Conservation (phyloP, 2,888 invertebrate genomes). For the Bedellia somnulentella region DNA sequence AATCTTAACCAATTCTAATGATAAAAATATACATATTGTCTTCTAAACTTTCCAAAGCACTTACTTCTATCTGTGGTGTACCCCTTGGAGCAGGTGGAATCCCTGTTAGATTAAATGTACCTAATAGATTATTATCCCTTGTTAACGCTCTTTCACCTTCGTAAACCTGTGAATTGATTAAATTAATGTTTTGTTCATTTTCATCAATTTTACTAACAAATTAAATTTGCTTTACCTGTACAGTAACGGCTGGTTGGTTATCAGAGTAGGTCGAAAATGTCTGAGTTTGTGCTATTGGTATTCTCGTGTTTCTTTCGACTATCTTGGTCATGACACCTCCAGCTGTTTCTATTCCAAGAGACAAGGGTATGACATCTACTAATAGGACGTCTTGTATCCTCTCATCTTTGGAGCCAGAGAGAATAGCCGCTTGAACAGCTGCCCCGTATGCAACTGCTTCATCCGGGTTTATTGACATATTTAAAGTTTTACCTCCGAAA, state of each 20-base stretch:
- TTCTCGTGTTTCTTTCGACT: conserved; percentile 80
- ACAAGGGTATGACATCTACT: conserved; percentile 78
- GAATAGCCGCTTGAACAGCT: conserved; percentile 91
- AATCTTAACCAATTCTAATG: too few relatives aligned
- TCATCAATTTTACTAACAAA: too few relatives aligned
- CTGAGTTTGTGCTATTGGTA: conserved; percentile 78
- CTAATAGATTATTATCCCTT: conserved; percentile 84
- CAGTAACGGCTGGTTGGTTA: conserved; percentile 88
- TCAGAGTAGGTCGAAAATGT: conserved; percentile 90
- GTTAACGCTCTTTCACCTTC: conserved; percentile 91
- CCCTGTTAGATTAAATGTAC: conserved; percentile 79
- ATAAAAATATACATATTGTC: too few relatives aligned
- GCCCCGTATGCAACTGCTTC: conserved; percentile 94
- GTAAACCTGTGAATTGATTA: conserved; percentile 62
- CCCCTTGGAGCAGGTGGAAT: conserved; percentile 86
- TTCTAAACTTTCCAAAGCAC: too few relatives aligned
- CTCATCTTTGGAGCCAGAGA: conserved; percentile 68
- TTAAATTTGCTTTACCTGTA: conserved; percentile 57
- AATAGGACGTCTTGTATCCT: conserved; percentile 81
- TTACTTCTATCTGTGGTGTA: conserved; percentile 69
- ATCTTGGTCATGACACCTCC: conserved; percentile 84
- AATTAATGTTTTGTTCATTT: too few relatives aligned
- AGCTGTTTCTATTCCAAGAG: conserved; percentile 81
- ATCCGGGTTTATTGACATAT: conserved; percentile 90
- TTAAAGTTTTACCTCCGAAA: conserved; percentile 81